These are phyloP conservation scores for Pseudomyrmex dendroicus DNA, from an alignment of 1,140 invertebrate genomes.

Conservation along the genomic window DNA sequence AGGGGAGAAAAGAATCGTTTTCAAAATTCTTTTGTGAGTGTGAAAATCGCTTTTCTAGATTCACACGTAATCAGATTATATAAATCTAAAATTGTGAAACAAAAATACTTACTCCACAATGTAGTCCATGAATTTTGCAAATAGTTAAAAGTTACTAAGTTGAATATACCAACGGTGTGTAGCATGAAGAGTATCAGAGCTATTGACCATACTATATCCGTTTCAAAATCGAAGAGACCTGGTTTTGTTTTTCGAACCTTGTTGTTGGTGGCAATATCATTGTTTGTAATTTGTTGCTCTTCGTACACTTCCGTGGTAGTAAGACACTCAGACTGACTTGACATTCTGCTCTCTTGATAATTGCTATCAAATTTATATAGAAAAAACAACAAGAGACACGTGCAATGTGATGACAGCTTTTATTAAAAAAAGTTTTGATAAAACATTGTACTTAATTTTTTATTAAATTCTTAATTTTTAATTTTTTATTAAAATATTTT, in stretches of 20 bases:
- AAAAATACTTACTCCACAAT: conserved; percentile 26
- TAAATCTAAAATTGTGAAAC: not conserved
- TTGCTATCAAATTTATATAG: not conserved
- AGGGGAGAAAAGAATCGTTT: too few relatives aligned
- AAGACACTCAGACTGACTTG: too few relatives aligned
- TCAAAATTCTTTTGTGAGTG: too few relatives aligned
- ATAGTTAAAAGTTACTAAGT: conserved; percentile 43
- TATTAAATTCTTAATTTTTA: too few relatives aligned
- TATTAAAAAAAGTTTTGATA: too few relatives aligned
- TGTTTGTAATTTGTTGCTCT: not conserved
- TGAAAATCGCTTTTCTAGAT: not conserved
- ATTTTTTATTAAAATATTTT: too few relatives aligned
- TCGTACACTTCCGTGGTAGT: not conserved
- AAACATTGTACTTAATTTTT: too few relatives aligned
- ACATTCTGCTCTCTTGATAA: not conserved
- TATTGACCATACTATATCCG: conserved; percentile 24
- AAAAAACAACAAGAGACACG: not conserved
- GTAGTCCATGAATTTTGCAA: conserved; percentile 10
- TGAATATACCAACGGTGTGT: conserved; percentile 30
- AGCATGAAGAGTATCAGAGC: not conserved
- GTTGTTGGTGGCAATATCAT: not conserved
- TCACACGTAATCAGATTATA: too few relatives aligned
- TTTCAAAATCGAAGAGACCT: not conserved
- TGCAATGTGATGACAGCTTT: too few relatives aligned
- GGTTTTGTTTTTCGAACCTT: not conserved